Percentiles rank a stretch among this genome's conserved stretches.
These are phyloP conservation scores for Vannuccia rotundouncinata DNA, from an alignment of 2,888 invertebrate genomes.

Conservation along the genomic window DNA sequence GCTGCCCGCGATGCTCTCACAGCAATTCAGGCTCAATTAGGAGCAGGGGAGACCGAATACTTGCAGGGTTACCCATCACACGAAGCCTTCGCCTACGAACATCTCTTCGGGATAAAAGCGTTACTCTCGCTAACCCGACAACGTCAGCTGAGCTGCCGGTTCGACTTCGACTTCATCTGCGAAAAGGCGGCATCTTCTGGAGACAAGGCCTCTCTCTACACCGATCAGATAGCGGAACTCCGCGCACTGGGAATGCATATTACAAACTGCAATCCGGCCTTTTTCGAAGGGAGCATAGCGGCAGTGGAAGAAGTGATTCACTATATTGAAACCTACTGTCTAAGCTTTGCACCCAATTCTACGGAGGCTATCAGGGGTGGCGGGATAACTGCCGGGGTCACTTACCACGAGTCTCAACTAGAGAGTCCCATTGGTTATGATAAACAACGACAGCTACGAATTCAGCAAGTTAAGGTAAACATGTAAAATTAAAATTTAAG, in stretches of 20 bases:
- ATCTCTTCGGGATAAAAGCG: background rate
- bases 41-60: background rate
- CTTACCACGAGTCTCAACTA: too few species aligned
- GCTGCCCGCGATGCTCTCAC: background rate
- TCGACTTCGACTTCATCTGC: constrained; percentile 15
- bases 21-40: background rate
- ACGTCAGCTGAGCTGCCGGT: background rate
- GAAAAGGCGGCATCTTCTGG: background rate
- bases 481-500: too few species aligned
- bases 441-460: too few species aligned
- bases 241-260: background rate
- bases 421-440: too few species aligned
- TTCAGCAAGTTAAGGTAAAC: too few species aligned
- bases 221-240: background rate
- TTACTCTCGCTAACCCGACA: background rate
- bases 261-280: background rate
- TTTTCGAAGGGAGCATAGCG: background rate
- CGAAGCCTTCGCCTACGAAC: background rate
- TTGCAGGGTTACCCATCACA: background rate
- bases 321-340: constrained; percentile 7
- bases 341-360: constrained; percentile 4
- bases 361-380: too few species aligned
- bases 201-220: too few species aligned
- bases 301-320: background rate
- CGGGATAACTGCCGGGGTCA: too few species aligned